Conservation (phyloP, 1,140 invertebrate species). For the Drosophila bipectinata region DNA sequence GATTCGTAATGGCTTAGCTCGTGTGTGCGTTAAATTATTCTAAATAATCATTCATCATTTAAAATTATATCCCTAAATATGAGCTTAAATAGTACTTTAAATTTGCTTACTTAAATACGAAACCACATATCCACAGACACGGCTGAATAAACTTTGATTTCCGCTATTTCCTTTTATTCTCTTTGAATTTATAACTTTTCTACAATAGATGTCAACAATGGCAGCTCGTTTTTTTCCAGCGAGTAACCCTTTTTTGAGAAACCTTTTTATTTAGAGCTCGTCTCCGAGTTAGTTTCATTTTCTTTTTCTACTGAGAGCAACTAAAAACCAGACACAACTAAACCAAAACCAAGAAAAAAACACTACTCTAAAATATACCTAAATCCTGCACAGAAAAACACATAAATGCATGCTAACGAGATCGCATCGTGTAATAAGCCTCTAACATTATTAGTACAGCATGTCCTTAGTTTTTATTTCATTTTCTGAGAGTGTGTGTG, state of each 20-base stretch:
- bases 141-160: slow-evolving; percentile 61
- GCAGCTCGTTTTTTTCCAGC: slow-evolving; percentile 42
- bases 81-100: slow-evolving; percentile 50
- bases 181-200: slow-evolving; percentile 60
- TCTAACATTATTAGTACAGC: slow-evolving; percentile 22
- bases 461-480: slow-evolving; percentile 18
- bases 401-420: slow-evolving; percentile 45
- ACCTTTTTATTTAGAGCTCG: slow-evolving; percentile 55
- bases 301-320: slow-evolving; percentile 70
- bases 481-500: background rate
- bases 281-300: slow-evolving; percentile 50
- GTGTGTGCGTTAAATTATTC: slow-evolving; percentile 84
- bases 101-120: slow-evolving; percentile 64
- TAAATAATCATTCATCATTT: slow-evolving; percentile 68
- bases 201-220: slow-evolving; percentile 37
- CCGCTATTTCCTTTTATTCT: slow-evolving; percentile 61
- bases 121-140: slow-evolving; percentile 44
- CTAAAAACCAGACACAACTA: slow-evolving; percentile 69
- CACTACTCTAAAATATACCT: slow-evolving; percentile 47
- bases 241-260: slow-evolving; percentile 27
- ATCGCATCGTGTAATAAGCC: slow-evolving; percentile 24
- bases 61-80: slow-evolving; percentile 64
- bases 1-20: slow-evolving; percentile 63
- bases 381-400: slow-evolving; percentile 30
- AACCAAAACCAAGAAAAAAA: slow-evolving; percentile 48